A percentile compares a stretch with the other conserved stretches of the same genome.
These are phyloP conservation scores for Margaritifera margaritifera DNA, from an alignment of 2,888 invertebrate genomes.

Conservation along the genomic window DNA sequence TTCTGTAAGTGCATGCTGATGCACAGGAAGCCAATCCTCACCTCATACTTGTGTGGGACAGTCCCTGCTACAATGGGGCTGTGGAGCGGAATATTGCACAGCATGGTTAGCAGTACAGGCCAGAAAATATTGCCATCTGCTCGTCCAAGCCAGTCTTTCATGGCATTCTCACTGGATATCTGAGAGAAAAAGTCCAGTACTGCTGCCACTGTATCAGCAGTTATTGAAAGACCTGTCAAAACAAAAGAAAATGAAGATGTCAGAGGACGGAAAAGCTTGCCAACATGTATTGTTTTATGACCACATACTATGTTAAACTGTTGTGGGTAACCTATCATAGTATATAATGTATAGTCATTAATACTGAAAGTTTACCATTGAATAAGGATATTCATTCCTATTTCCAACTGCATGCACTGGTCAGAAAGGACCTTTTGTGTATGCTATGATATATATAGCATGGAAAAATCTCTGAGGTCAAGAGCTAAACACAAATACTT, in stretches of 20 bases:
- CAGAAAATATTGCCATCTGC: conserved; percentile 88
- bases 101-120: conserved; percentile 84
- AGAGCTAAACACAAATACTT: too few species aligned
- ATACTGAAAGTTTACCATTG: too few species aligned
- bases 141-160: conserved; percentile 91
- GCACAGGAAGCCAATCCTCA: conserved; percentile 8
- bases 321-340: too few species aligned
- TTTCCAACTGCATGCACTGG: too few species aligned
- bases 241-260: neutral
- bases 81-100: conserved; percentile 66
- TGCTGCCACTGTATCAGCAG: conserved; percentile 67
- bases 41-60: conserved; percentile 33
- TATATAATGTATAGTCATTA: too few species aligned
- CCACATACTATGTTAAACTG: too few species aligned
- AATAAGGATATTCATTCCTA: too few species aligned
- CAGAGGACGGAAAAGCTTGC: neutral
- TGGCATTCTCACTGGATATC: conserved; percentile 82
- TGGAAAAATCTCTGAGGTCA: too few species aligned
- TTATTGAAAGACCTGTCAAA: conserved; percentile 41
- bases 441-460: too few species aligned
- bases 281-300: too few species aligned
- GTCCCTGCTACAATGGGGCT: conserved; percentile 23
- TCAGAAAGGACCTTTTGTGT: too few species aligned
- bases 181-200: conserved; percentile 86
- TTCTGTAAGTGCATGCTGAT: neutral